These are phyloP conservation scores for Eupithecia exiguata DNA, from an alignment of 2,888 invertebrate genomes.

Conservation along the genomic window DNA sequence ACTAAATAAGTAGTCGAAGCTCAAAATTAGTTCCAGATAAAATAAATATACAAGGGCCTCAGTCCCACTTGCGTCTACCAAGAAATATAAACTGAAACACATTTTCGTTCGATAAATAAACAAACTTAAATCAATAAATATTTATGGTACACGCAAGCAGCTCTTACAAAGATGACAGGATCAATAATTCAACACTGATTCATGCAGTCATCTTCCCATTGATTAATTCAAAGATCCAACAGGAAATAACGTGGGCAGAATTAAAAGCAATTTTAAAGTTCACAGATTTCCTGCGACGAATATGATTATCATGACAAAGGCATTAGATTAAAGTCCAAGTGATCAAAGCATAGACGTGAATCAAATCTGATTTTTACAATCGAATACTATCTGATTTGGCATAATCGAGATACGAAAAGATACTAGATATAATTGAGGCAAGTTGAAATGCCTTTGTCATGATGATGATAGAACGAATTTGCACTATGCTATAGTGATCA, in stretches of 20 bases:
- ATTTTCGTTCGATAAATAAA: background rate
- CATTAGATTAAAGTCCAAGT: conserved; percentile 13
- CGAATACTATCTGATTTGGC: conserved; percentile 3
- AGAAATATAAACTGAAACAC: background rate
- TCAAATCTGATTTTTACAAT: conserved; percentile 21
- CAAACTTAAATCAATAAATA: background rate
- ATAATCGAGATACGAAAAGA: conserved; percentile 1
- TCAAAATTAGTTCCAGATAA: background rate
- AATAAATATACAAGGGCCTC: background rate
- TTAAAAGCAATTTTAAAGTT: conserved; percentile 7
- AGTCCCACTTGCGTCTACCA: background rate
- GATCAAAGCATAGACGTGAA: conserved; percentile 24
- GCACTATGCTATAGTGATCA: conserved; percentile 18
- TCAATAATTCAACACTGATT: conserved; percentile 16
- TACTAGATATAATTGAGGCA: background rate
- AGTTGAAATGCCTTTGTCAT: conserved; percentile 17
- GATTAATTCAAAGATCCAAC: conserved; percentile 27
- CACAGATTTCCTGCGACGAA: conserved; percentile 23
- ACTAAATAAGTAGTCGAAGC: background rate
- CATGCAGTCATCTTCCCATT: conserved; percentile 36
- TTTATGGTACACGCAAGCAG: conserved; percentile 2
- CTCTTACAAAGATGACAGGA: conserved; percentile 21
- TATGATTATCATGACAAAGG: conserved; percentile 28
- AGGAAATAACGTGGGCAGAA: conserved; percentile 32
- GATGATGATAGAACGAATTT: conserved; percentile 13